A percentile compares a stretch with the other conserved stretches of the same genome.
These are phyloP conservation scores for Eutrigla gurnardus DNA, from an alignment of 2,797 vertebrate genomes.

Conservation along the genomic window DNA sequence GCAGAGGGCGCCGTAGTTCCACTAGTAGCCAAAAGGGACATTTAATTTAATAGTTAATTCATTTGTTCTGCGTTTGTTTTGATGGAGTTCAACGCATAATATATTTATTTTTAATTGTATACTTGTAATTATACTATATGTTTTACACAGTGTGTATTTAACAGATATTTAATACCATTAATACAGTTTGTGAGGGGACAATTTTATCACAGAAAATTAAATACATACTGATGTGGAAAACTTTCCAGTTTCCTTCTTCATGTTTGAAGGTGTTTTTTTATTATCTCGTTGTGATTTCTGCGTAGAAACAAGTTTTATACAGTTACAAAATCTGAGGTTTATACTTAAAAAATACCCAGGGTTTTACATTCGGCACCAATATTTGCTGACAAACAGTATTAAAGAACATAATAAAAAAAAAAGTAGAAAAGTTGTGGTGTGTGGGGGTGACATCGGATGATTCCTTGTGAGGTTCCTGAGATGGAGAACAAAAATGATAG, in stretches of 20 bases:
- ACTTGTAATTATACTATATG: too few relatives aligned
- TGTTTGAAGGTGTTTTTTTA: background rate
- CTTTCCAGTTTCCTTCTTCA: background rate
- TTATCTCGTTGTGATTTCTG: background rate
- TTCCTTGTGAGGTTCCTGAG: background rate
- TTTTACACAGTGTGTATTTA: background rate
- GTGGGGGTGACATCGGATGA: background rate
- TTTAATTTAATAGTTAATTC: too few relatives aligned
- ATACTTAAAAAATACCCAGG: background rate
- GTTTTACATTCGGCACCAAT: background rate
- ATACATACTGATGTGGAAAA: background rate
- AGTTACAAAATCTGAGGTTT: background rate
- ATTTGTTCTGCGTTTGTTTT: background rate
- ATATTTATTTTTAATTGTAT: too few relatives aligned
- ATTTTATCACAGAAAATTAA: conserved; percentile 9
- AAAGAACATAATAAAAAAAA: background rate
- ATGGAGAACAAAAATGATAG: background rate
- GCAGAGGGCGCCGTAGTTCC: background rate
- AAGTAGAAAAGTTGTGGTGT: background rate
- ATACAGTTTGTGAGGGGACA: background rate
- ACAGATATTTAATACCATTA: background rate
- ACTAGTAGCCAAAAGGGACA: background rate
- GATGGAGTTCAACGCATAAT: background rate
- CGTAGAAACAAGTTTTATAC: background rate
- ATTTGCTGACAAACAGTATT: background rate